Conservation (phyloP, 2,797 vertebrate species). For the Enteromius afrohamiltoni region DNA sequence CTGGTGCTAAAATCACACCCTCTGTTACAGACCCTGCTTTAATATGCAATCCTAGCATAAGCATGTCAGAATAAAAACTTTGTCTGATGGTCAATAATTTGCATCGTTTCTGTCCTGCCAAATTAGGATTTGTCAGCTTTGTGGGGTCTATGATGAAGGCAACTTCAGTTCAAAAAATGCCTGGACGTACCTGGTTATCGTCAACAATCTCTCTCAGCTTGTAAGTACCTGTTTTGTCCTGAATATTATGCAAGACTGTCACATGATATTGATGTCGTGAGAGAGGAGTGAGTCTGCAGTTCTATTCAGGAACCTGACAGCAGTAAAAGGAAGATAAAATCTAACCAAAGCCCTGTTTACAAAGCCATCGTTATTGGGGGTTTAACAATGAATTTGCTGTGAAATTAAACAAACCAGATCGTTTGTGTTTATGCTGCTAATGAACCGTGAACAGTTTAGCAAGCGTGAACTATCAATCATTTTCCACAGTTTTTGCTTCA, state of each 20-base stretch:
- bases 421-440: not conserved
- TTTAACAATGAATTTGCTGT: not conserved
- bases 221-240: conserved; percentile 70
- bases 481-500: not conserved
- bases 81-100: not conserved
- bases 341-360: conserved; percentile 2
- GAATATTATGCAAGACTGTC: not conserved
- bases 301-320: not conserved
- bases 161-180: conserved; percentile 95
- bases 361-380: not conserved
- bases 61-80: not conserved
- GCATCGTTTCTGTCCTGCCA: not conserved
- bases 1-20: not conserved
- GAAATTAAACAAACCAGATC: not conserved
- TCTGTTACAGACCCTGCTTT: not conserved
- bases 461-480: not conserved
- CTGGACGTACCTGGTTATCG: conserved; percentile 97
- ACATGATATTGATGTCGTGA: not conserved
- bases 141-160: conserved; percentile 92
- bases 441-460: not conserved
- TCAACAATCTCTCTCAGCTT: conserved; percentile 97
- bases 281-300: not conserved
- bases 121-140: conserved; percentile 89
- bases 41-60: not conserved
- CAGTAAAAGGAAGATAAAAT: not conserved